Percentiles rank a stretch among this genome's conserved stretches.
These are phyloP conservation scores for Rhynchonycteris naso DNA, from an alignment of 2,797 vertebrate genomes.

Conservation along the genomic window DNA sequence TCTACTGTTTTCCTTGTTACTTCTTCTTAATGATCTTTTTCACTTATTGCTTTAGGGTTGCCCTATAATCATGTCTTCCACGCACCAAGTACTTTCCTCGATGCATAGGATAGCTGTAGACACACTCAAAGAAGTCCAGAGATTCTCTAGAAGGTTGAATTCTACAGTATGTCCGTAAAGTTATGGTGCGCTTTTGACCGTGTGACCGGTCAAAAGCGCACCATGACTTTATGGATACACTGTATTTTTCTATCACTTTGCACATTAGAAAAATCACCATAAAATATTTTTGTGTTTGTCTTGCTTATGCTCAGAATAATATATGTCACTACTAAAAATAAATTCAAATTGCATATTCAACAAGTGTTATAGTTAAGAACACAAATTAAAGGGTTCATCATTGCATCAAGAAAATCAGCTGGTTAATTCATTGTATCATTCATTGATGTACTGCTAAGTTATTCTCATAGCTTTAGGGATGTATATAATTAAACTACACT, in stretches of 20 bases:
- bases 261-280: slow-evolving; percentile 35
- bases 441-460: slow-evolving; percentile 52
- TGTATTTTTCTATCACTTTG: slow-evolving; percentile 26
- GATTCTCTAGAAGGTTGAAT: neutral
- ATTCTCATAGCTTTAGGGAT: slow-evolving; percentile 48
- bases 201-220: no score
- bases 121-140: neutral
- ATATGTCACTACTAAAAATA: slow-evolving; percentile 31
- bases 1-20: slow-evolving; percentile 1
- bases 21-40: slow-evolving; percentile 53
- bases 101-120: neutral
- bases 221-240: no score
- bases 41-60: slow-evolving; percentile 78
- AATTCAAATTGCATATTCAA: neutral
- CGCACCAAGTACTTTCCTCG: neutral
- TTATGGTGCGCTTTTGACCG: no score
- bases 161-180: no score
- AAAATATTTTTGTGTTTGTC: slow-evolving; percentile 38
- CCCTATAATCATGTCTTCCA: neutral
- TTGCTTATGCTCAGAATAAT: slow-evolving; percentile 57
- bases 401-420: neutral
- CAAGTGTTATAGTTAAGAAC: neutral
- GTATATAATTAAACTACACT: neutral
- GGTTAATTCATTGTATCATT: slow-evolving; percentile 58
- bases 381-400: neutral